Percentiles rank a stretch among this genome's conserved stretches.
These are phyloP conservation scores for Odiellus spinosus DNA, from an alignment of 2,888 invertebrate species.

Conservation along the genomic window DNA sequence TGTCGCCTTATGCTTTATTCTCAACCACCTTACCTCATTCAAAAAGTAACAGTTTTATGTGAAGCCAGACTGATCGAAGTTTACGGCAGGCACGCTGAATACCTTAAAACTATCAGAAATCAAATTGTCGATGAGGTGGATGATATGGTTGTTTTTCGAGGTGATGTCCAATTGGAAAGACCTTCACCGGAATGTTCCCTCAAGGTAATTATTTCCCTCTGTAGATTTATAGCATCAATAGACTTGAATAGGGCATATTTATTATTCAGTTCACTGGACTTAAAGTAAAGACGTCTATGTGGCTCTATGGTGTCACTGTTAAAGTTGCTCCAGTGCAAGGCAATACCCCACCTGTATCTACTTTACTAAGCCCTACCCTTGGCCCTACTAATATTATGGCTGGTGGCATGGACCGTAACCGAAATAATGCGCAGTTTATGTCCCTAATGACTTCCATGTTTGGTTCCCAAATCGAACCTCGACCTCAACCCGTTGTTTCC, in stretches of 20 bases:
- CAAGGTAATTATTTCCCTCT: slow-evolving; percentile 15
- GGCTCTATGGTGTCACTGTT: slow-evolving; percentile 12
- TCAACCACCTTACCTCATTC: slow-evolving; percentile 10
- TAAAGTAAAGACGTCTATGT: slow-evolving; percentile 11
- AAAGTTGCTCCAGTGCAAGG: too few relatives aligned
- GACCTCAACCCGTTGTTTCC: too few relatives aligned
- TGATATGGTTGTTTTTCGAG: slow-evolving; percentile 14
- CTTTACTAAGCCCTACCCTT: too few relatives aligned
- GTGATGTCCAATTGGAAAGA: slow-evolving; percentile 11
- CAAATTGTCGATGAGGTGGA: slow-evolving; percentile 13
- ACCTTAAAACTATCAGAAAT: slow-evolving; percentile 12
- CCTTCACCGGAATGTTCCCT: slow-evolving; percentile 12
- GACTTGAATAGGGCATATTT: too few relatives aligned
- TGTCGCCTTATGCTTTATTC: slow-evolving; percentile 13
- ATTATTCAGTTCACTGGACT: slow-evolving; percentile 9
- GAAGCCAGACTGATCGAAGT: slow-evolving; percentile 14
- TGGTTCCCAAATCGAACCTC: too few relatives aligned
- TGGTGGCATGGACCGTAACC: too few relatives aligned
- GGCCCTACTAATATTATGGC: too few relatives aligned
- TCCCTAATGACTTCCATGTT: too few relatives aligned
- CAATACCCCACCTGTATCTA: too few relatives aligned
- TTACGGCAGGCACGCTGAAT: slow-evolving; percentile 17
- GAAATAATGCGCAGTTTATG: too few relatives aligned
- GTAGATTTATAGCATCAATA: too few relatives aligned
- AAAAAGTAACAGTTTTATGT: slow-evolving; percentile 9